phyloP scores from a whole-genome alignment of 2,797 vertebrate species.

The Gadopsis bispinosus region DNA sequence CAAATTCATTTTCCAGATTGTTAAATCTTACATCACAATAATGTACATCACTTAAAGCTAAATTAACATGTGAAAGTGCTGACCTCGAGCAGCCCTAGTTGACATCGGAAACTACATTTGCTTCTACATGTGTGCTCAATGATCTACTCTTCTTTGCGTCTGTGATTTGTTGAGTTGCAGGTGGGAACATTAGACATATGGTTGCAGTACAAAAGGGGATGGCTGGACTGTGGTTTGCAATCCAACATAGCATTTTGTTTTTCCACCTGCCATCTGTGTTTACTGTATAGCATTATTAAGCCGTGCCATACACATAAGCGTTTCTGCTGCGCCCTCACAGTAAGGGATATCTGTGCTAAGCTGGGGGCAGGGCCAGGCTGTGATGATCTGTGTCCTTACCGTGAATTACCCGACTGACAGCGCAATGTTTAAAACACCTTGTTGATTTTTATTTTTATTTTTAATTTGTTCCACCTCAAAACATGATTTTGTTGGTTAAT shows the following conservation, averaged over 20 bases:
- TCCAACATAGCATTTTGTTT: neutral
- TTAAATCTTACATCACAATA: neutral
- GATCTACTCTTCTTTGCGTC: neutral
- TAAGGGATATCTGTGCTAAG: constrained; percentile 17
- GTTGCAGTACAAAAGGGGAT: neutral
- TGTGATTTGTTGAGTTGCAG: constrained; percentile 10
- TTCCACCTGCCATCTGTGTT: neutral
- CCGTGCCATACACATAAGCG: neutral
- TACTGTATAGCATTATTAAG: neutral
- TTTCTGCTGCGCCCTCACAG: neutral
- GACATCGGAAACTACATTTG: constrained; percentile 25
- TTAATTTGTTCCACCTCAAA: neutral
- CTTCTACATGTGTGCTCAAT: constrained; percentile 1
- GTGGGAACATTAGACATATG: neutral
- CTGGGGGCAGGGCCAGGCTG: neutral
- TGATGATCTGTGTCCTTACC: neutral
- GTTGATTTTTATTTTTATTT: neutral
- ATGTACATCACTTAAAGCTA: neutral
- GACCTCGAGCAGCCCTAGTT: neutral
- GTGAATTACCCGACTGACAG: neutral
- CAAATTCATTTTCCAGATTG: neutral
- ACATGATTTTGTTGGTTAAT: neutral
- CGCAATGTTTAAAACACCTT: neutral
- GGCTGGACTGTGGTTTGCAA: constrained; percentile 1
- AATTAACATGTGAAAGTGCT: neutral